Evolutionary conservation across 1,140 invertebrate genomes (phyloP), one percentile per base, ranked within the genome.

Genomic region (Danaus plexippus): DNA sequence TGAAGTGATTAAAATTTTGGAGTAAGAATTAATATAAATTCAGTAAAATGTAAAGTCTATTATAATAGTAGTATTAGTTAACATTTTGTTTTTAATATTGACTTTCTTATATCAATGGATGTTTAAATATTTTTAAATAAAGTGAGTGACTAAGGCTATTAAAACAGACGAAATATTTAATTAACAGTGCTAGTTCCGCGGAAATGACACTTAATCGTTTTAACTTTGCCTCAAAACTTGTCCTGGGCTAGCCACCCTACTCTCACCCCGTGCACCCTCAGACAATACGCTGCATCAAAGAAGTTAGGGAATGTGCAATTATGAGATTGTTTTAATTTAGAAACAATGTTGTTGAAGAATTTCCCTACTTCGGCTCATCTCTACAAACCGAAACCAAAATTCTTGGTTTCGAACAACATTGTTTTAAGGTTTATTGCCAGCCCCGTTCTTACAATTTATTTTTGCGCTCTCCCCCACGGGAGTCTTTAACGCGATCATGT

Each of bases 291-390:
- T 83, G 78, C 80, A 83, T 80, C 78, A 84, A 86, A 84, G 77
- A 81, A 80, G 72, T 82, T 80, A 57, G 73, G 78, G 81, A 85
- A 86, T 85, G 80, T 86, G 81, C 80, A 83, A 86, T 86, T 83
- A 85, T 82, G 75, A 85, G 78, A 85, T 86, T 86, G 83, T 86
- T 86, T 86, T 86, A 86, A 86, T 86, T 86, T 85, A 77, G 75
- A 84, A 84, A 86, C 83, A 86, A 81, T 83, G 83, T 84, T 83
- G 74, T 74, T 72, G 67, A 83, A 84, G 80, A 84, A 86, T 83
- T 78, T 75, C 70, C 74, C 68, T 74, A 75, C 74, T 81, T 70
- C 66, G 69, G 77, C 63, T 70, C 61, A 77, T 75, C 75, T 84
- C 66, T 71, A 69, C 70, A 75, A 77, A 74, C 77, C 70, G 69